Evolutionary conservation across 2,113 vertebrate species (phyloP).

Genomic region (Motacilla tschutschensis): DNA sequence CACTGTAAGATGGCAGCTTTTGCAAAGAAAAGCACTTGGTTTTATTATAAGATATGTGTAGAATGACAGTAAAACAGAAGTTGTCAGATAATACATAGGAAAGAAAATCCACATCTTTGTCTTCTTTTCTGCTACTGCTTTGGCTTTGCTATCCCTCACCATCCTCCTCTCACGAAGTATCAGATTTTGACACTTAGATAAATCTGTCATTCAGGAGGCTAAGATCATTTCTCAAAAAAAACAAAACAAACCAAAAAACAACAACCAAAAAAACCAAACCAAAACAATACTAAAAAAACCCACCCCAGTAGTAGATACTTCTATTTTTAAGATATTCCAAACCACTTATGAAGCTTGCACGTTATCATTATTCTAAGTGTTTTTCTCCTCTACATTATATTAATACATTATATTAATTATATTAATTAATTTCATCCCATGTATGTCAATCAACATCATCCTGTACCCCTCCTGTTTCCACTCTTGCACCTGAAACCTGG

Average conservation of each 20-base stretch:
- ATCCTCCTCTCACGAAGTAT: background rate
- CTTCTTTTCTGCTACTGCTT: background rate
- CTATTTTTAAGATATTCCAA: background rate
- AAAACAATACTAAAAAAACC: background rate
- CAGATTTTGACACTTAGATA: background rate
- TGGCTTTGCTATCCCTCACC: background rate
- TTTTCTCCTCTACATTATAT: background rate
- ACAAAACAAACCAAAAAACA: fast-evolving
- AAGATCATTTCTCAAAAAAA: background rate
- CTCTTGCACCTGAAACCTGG: background rate
- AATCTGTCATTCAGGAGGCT: background rate
- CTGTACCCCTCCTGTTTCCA: background rate
- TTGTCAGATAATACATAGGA: background rate
- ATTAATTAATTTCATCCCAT: background rate
- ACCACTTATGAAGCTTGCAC: background rate
- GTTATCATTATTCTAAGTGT: background rate
- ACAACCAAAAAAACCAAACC: no score
- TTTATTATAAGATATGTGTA: constrained; percentile 8
- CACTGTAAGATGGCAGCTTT: background rate
- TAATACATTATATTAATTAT: no score
- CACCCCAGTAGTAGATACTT: background rate
- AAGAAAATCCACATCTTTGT: background rate
- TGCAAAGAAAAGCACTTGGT: background rate
- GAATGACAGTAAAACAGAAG: background rate
- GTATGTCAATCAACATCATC: background rate